Conservation (phyloP, 2,113 vertebrate species). For the Sphaerodactylus townsendi region DNA sequence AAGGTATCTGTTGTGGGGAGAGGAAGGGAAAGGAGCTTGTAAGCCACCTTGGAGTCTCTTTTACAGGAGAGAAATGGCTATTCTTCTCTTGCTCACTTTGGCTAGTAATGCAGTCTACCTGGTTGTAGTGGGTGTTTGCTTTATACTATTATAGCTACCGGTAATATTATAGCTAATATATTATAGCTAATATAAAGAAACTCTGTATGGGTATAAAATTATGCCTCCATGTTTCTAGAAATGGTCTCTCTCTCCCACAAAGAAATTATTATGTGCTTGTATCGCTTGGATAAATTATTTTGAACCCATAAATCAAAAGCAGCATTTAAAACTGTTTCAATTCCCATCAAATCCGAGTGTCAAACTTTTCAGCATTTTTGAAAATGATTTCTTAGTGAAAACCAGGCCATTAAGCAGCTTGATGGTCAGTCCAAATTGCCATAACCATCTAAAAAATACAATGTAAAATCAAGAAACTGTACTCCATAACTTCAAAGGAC, state of each 20-base stretch:
- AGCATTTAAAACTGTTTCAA: neutral
- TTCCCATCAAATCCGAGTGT: neutral
- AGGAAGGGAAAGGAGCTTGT: no score
- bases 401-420: neutral
- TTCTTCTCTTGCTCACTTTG: neutral
- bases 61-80: neutral
- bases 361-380: neutral
- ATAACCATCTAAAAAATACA: no score
- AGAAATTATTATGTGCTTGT: neutral
- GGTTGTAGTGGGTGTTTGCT: neutral
- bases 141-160: no score
- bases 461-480: neutral
- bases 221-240: neutral
- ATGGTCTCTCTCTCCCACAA: neutral
- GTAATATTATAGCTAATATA: no score
- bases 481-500: no score
- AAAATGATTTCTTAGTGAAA: neutral
- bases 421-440: no score
- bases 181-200: neutral
- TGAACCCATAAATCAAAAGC: neutral
- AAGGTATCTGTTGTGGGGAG: no score
- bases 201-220: neutral
- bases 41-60: no score
- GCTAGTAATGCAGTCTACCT: neutral
- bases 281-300: neutral